These are phyloP conservation scores for Ptilorrhoa leucosticta DNA, from an alignment of 2,113 vertebrate species.

Conservation along the genomic window DNA sequence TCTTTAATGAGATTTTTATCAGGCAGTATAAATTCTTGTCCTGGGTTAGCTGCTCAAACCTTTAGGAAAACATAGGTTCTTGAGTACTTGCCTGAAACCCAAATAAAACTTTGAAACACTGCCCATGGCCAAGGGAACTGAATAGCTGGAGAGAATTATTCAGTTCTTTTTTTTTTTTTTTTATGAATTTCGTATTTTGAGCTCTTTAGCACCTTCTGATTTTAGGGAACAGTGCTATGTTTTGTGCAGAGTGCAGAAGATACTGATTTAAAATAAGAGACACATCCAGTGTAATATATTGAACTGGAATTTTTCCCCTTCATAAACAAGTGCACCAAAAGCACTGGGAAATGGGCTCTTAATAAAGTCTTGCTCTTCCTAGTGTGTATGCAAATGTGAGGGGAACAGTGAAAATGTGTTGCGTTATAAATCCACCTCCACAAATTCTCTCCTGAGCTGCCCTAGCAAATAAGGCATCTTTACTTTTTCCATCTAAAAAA, in stretches of 20 bases:
- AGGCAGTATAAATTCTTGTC: background rate
- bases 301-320: background rate
- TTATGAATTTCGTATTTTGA: background rate
- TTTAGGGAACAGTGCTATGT: background rate
- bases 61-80: background rate
- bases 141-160: background rate
- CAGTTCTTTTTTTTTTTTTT: background rate
- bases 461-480: background rate
- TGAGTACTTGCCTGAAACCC: background rate
- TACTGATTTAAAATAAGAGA: background rate
- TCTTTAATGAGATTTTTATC: background rate
- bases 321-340: background rate
- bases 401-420: background rate
- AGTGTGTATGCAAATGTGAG: fast-evolving
- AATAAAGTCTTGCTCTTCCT: background rate
- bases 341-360: background rate
- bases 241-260: background rate
- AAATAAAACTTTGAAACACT: background rate
- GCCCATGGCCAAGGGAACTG: background rate
- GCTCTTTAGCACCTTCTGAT: background rate
- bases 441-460: background rate
- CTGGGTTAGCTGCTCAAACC: background rate
- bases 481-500: background rate
- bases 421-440: background rate
- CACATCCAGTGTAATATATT: background rate